phyloP scores from a whole-genome alignment of 30 jellyfish, hydroid and myxozoan species.

The Euphysa ruthae region DNA sequence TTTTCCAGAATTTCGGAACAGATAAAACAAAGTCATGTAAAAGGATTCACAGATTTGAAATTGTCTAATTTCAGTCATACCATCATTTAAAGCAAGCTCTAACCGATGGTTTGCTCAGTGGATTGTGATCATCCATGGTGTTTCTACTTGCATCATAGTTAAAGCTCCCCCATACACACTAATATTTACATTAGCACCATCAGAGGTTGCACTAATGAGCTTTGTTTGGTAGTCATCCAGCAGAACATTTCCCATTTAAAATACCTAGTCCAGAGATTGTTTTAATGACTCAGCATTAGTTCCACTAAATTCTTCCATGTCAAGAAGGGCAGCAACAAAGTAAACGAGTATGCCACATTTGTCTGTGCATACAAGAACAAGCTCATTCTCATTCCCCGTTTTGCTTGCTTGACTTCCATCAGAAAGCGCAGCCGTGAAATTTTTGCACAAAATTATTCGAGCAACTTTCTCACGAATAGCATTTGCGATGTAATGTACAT shows the following conservation, averaged over 20 bases:
- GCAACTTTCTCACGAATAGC: constrained; percentile 12
- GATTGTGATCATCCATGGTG: too few species aligned
- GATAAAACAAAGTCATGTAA: constrained; percentile 20
- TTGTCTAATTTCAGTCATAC: constrained; percentile 3
- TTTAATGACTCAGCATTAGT: not conserved
- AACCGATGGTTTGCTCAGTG: constrained; percentile 57
- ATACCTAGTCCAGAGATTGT: not conserved
- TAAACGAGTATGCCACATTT: constrained; percentile 37
- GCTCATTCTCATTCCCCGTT: constrained; percentile 39
- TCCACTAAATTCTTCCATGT: constrained; percentile 44
- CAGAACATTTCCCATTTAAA: constrained; percentile 41
- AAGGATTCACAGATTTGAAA: constrained; percentile 27
- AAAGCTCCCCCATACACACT: constrained; percentile 44
- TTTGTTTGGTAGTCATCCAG: too few species aligned
- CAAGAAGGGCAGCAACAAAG: constrained; percentile 41
- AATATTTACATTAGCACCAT: constrained; percentile 58
- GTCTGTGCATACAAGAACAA: constrained; percentile 30
- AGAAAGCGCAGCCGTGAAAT: constrained; percentile 31
- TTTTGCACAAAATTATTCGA: not conserved
- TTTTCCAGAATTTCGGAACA: constrained; percentile 38
- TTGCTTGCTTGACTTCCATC: constrained; percentile 51
- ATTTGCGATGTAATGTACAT: constrained; percentile 1
- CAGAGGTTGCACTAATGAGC: too few species aligned
- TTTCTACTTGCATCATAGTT: constrained; percentile 36
- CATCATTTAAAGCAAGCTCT: constrained; percentile 52